Conservation (phyloP, 2,113 vertebrate species). For the Bos taurus region ARS-UCD2.0 NC_037337.1:12808001-12808500, state of each 20-base stretch:
- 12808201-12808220: background rate
- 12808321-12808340: background rate
- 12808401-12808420: background rate
- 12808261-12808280: background rate
- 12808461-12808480: background rate
- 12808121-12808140: background rate
- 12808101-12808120: background rate
- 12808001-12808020: background rate
- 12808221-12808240: background rate
- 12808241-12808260: background rate
- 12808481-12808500: fast-evolving
- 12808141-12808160: background rate
- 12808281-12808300: background rate
- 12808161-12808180: background rate
- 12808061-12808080: background rate
- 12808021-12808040: background rate
- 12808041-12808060: background rate
- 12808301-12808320: background rate
- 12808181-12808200: background rate
- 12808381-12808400: background rate
- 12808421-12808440: background rate
- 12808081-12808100: background rate
- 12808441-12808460: background rate
- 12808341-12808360: background rate
- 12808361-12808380: background rate